Conservation (phyloP, 2,113 vertebrate species). For the Dolichotis patagonum region DNA sequence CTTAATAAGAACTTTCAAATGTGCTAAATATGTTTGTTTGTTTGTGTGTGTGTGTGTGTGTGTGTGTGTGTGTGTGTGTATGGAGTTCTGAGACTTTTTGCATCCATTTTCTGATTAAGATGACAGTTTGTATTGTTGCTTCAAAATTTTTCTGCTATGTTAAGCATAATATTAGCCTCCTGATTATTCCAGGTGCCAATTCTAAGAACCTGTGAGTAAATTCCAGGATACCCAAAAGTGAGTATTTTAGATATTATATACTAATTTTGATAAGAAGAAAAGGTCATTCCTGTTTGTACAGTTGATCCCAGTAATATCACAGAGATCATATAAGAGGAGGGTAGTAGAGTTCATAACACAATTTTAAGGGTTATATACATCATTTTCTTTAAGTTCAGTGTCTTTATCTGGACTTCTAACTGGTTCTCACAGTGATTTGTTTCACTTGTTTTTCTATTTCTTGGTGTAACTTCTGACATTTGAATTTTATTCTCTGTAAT, state of each 20-base stretch:
- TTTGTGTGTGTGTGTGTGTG: no score
- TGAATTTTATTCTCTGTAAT: not conserved
- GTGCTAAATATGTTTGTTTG: no score
- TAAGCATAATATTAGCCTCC: not conserved
- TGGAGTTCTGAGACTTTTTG: no score
- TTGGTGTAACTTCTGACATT: not conserved
- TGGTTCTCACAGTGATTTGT: accelerated
- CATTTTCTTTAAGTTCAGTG: not conserved
- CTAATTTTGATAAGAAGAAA: not conserved
- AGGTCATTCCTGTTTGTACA: not conserved
- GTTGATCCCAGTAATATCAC: not conserved
- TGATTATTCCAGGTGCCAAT: not conserved
- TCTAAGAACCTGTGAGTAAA: not conserved
- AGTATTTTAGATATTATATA: not conserved
- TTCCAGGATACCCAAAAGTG: not conserved
- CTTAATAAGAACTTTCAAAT: no score
- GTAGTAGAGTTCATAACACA: not conserved
- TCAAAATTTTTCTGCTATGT: no score
- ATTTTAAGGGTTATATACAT: not conserved
- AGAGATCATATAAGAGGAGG: not conserved
- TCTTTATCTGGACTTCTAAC: not conserved
- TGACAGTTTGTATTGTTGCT: no score
- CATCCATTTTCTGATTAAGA: no score
- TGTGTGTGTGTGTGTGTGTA: no score
- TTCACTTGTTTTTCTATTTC: not conserved